Evolutionary conservation across 2,888 invertebrate genomes (phyloP).

Genomic region (Drosophila nr. perissopoda): DNA sequence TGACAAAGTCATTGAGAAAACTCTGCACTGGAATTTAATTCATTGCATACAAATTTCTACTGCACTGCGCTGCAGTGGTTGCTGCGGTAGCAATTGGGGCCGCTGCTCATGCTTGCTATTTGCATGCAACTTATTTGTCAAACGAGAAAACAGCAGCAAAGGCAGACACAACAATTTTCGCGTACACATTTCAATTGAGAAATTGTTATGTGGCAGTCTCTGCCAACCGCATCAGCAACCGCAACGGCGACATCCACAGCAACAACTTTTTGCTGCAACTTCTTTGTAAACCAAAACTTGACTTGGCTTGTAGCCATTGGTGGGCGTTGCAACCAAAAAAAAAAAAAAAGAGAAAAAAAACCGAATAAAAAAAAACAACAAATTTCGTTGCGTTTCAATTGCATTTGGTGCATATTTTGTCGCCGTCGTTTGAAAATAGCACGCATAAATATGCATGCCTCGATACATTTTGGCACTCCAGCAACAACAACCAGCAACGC

Average conservation of each 20-base stretch:
- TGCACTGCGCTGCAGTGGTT: constrained; percentile 19
- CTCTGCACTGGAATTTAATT: constrained; percentile 71
- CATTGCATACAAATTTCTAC: constrained; percentile 70
- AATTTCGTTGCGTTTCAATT: constrained; percentile 72
- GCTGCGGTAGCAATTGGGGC: constrained; percentile 37
- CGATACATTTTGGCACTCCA: constrained; percentile 69
- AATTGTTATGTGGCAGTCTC: constrained; percentile 69
- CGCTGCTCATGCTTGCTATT: constrained; percentile 52
- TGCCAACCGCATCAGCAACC: constrained; percentile 30
- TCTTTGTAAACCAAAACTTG: constrained; percentile 21
- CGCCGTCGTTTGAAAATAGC: constrained; percentile 61
- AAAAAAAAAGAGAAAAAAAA: neutral
- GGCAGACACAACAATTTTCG: constrained; percentile 69
- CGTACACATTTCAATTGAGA: constrained; percentile 77
- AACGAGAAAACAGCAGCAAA: constrained; percentile 45
- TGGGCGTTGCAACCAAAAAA: constrained; percentile 65
- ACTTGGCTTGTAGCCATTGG: constrained; percentile 55
- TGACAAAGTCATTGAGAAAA: constrained; percentile 70
- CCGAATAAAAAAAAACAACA: neutral
- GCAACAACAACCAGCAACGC: constrained; percentile 23
- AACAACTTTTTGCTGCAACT: constrained; percentile 18
- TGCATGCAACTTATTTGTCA: constrained; percentile 80
- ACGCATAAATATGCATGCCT: constrained; percentile 39
- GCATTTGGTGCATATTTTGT: constrained; percentile 76
- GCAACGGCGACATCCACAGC: constrained; percentile 7